phyloP scores from a whole-genome alignment of 2,888 invertebrate genomes.

The Phlogophora meticulosa region DNA sequence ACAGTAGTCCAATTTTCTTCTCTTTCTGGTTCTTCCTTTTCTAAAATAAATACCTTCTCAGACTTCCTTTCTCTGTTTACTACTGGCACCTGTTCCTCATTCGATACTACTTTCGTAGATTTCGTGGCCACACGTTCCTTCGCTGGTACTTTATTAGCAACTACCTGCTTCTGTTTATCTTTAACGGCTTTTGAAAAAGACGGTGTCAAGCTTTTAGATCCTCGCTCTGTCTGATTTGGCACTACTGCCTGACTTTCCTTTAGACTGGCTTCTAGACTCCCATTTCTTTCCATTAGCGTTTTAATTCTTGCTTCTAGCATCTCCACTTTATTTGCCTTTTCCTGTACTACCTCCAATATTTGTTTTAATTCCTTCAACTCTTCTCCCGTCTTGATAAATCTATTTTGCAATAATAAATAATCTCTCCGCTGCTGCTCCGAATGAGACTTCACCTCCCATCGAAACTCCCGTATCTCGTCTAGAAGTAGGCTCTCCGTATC shows the following conservation, averaged over 20 bases:
- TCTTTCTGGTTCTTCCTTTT: conserved; percentile 4
- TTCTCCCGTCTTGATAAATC: conserved; percentile 40
- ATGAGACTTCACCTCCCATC: conserved; percentile 28
- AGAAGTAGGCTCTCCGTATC: conserved; percentile 19
- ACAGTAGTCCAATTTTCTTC: conserved; percentile 23
- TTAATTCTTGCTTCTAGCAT: conserved; percentile 39
- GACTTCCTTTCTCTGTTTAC: background rate
- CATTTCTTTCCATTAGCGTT: conserved; percentile 30
- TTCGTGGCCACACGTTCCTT: conserved; percentile 10
- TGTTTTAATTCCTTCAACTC: conserved; percentile 37
- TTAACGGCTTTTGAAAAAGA: background rate
- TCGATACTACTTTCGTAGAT: background rate
- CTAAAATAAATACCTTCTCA: background rate
- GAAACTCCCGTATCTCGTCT: conserved; percentile 41
- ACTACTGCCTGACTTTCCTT: background rate
- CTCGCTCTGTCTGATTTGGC: background rate
- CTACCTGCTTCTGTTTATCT: background rate
- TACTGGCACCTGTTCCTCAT: background rate
- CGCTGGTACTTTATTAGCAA: background rate
- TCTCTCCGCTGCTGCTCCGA: conserved; percentile 43
- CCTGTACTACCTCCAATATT: conserved; percentile 49
- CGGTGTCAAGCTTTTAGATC: background rate
- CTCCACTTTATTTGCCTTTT: conserved; percentile 52
- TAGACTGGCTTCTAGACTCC: conserved; percentile 1
- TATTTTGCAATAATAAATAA: conserved; percentile 34